Evolutionary conservation across 2,888 invertebrate genomes (phyloP).

Genomic region (Apotomis turbidana): DNA sequence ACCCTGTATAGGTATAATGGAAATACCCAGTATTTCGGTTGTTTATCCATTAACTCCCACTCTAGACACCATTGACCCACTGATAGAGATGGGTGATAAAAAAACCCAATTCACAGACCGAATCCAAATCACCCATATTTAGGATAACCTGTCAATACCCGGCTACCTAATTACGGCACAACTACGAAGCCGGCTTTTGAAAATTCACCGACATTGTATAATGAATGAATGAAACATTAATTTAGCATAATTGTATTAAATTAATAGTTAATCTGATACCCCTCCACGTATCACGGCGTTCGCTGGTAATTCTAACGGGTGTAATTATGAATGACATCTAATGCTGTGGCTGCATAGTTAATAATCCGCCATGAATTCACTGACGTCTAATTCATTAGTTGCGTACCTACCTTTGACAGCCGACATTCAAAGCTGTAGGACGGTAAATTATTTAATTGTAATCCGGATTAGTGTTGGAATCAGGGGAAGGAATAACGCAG

Average conservation of each 20-base stretch:
- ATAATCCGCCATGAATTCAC: constrained; percentile 35
- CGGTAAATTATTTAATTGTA: constrained; percentile 24
- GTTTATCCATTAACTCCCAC: no score
- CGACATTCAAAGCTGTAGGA: constrained; percentile 9
- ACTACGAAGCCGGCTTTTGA: not conserved
- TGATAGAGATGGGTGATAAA: no score
- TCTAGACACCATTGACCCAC: no score
- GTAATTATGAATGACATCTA: constrained; percentile 39
- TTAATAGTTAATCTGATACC: constrained; percentile 11
- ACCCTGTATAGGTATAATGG: no score
- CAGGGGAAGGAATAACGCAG: not conserved
- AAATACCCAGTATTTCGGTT: no score
- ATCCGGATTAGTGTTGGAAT: constrained; percentile 17
- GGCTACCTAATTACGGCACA: no score
- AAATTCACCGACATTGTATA: not conserved
- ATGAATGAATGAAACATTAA: not conserved
- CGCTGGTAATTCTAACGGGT: constrained; percentile 15
- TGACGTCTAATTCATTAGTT: constrained; percentile 40
- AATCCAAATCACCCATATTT: no score
- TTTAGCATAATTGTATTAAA: not conserved
- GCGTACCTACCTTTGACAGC: constrained; percentile 18
- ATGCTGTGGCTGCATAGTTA: constrained; percentile 33
- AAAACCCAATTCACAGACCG: no score
- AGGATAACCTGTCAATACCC: no score
- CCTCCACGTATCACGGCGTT: constrained; percentile 13